Percentiles rank a stretch among this genome's conserved stretches.
phyloP scores from a whole-genome alignment of 2,797 vertebrate species.

The Esox lucius region DNA sequence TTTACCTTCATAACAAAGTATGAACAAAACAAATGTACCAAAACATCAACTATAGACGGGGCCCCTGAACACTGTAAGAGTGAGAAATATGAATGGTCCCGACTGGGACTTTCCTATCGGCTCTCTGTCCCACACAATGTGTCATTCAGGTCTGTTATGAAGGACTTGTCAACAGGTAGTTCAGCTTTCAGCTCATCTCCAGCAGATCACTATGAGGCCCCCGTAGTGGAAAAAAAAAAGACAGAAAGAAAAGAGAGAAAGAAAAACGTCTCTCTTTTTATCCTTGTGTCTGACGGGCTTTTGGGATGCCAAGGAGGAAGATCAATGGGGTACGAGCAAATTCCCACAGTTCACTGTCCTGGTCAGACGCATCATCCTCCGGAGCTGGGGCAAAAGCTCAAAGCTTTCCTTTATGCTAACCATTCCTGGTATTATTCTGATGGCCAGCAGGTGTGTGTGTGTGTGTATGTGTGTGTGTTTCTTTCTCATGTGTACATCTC shows the following conservation, averaged over 20 bases:
- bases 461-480: constrained; percentile 39
- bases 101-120: not conserved
- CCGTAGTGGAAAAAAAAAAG: constrained; percentile 56
- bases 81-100: constrained; percentile 63
- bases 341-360: constrained; percentile 84
- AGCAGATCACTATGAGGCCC: constrained; percentile 65
- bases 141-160: constrained; percentile 85
- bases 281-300: constrained; percentile 75
- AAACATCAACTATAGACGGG: not conserved
- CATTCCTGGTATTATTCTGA: constrained; percentile 77
- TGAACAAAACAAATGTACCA: not conserved
- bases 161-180: constrained; percentile 86
- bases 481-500: constrained; percentile 50
- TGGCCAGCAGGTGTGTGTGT: constrained; percentile 65
- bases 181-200: constrained; percentile 81
- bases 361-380: constrained; percentile 65
- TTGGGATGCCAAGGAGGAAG: constrained; percentile 71
- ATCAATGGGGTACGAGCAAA: constrained; percentile 79
- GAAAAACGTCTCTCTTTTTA: constrained; percentile 74
- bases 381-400: constrained; percentile 73
- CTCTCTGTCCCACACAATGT: constrained; percentile 72
- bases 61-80: constrained; percentile 52
- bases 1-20: not conserved
- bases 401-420: constrained; percentile 81
- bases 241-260: constrained; percentile 62